Conservation (phyloP, 2,888 invertebrate species). For the Ashinkailepas kermadecensis region DNA sequence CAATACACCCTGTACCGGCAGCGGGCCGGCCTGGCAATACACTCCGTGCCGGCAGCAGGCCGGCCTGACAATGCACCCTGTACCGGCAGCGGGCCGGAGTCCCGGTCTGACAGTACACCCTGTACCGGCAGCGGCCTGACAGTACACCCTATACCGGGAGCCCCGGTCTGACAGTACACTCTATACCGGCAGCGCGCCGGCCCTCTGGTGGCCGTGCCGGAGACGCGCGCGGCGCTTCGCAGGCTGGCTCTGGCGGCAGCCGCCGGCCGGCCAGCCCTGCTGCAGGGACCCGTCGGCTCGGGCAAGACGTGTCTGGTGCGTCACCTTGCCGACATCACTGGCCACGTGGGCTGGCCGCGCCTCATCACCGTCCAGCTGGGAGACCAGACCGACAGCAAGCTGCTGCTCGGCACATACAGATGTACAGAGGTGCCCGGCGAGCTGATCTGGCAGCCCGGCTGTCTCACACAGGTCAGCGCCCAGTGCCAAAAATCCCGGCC, state of each 20-base stretch:
- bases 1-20: too few species aligned
- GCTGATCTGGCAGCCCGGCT: conserved; percentile 94
- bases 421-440: conserved; percentile 97
- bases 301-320: conserved; percentile 90
- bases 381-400: conserved; percentile 93
- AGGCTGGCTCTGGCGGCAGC: conserved; percentile 72
- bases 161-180: too few species aligned
- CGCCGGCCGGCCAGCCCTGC: conserved; percentile 58
- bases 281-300: conserved; percentile 84
- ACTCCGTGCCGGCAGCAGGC: too few species aligned
- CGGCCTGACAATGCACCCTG: too few species aligned
- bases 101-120: too few species aligned
- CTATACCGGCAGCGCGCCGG: conserved; percentile 25
- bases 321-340: conserved; percentile 72
- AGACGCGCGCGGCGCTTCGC: conserved; percentile 46
- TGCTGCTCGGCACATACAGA: conserved; percentile 83
- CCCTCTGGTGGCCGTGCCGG: conserved; percentile 27
- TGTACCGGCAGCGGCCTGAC: too few species aligned
- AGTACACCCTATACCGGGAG: too few species aligned
- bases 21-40: too few species aligned
- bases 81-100: too few species aligned
- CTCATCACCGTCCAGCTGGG: conserved; percentile 67
- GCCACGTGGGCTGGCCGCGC: conserved; percentile 39
- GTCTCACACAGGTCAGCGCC: conserved; percentile 59
- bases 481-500: too few species aligned